Evolutionary conservation across 2,797 vertebrate genomes (phyloP), one percentile per base, ranked within the genome.

Genomic region (Gouania willdenowi): DNA sequence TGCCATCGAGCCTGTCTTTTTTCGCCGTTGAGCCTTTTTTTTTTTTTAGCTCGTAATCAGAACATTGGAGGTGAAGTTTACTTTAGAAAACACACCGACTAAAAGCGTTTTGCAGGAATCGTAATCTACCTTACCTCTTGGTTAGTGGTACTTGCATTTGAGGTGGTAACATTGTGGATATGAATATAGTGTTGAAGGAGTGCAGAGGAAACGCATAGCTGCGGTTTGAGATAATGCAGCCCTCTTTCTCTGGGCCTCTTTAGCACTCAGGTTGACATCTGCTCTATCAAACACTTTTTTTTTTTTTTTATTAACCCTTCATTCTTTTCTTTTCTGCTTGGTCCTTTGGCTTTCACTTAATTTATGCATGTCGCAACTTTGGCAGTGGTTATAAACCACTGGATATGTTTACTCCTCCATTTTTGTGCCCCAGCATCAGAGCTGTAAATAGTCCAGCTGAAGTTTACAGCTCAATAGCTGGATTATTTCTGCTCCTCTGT

Each of bases 181-280:
- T 13, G 4, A 24, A 32, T 27, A 27, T 7, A 9, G 16, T 39
- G 26, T 32, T 36, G 27, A 5, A 41, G 31, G 54, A 15, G n/a
- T 5, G 24, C 41, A n/a, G n/a, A 55, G 33, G 52, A 57, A 35
- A 52, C 46, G 72, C 79, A 74, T 85, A 81, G 75, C 75, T 84
- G 63, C 45, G 79, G 75, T 68, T 85, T 82, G 79, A 87, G 83
- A 85, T 82, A 78, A 86, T 82, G 64, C 78, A 30, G 34, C 71
- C 59, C 68, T 83, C 84, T 83, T 85, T 80, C 69, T 63, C 49
- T 17, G 77, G 83, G 84, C 85, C 84, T 83, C 86, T 66, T 66
- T 45, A 52, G 55, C 37, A 40, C 71, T 75, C 53, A 19, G 44
- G 22, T 50, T 68, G 77, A 86, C 85, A 88, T 87, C 77, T 87